phyloP scores from a whole-genome alignment of 2,797 vertebrate genomes.

The Agapornis canus region DNA sequence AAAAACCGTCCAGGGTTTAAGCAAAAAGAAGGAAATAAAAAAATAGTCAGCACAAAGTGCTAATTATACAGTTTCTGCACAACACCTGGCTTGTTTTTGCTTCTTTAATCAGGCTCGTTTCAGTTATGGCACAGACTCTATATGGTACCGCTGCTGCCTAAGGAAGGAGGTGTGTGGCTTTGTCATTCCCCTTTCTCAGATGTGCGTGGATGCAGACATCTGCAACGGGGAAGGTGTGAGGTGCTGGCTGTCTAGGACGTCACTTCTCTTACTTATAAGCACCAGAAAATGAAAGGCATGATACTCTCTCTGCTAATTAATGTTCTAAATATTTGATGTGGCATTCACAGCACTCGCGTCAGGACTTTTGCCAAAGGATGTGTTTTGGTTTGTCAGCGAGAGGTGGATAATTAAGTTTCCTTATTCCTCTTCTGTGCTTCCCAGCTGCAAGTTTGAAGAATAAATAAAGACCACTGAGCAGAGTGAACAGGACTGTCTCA shows the following conservation, averaged over 20 bases:
- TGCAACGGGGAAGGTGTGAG: background rate
- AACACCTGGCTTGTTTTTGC: conserved; percentile 77
- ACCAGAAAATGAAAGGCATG: background rate
- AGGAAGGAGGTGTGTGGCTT: background rate
- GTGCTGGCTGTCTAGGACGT: background rate
- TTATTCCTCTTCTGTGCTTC: background rate
- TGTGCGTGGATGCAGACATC: background rate
- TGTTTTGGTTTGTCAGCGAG: conserved; percentile 5
- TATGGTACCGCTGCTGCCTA: background rate
- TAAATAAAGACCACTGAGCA: background rate
- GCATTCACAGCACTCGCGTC: background rate
- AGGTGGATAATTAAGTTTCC: conserved; percentile 39
- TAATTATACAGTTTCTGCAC: conserved; percentile 75
- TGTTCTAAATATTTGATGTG: conserved; percentile 39
- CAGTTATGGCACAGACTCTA: conserved; percentile 7
- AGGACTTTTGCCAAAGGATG: conserved; percentile 16
- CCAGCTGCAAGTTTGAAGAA: conserved; percentile 27
- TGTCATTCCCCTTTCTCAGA: background rate
- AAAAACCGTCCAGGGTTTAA: conserved; percentile 67
- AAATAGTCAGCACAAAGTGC: conserved; percentile 67
- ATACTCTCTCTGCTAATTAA: conserved; percentile 20
- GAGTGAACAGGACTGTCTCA: background rate
- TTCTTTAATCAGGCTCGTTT: conserved; percentile 68
- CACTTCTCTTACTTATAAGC: background rate
- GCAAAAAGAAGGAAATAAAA: conserved; percentile 13